Percentiles rank a stretch among this genome's conserved stretches.
These are phyloP conservation scores for Tauraco erythrolophus DNA, from an alignment of 2,113 vertebrate genomes.

Conservation along the genomic window DNA sequence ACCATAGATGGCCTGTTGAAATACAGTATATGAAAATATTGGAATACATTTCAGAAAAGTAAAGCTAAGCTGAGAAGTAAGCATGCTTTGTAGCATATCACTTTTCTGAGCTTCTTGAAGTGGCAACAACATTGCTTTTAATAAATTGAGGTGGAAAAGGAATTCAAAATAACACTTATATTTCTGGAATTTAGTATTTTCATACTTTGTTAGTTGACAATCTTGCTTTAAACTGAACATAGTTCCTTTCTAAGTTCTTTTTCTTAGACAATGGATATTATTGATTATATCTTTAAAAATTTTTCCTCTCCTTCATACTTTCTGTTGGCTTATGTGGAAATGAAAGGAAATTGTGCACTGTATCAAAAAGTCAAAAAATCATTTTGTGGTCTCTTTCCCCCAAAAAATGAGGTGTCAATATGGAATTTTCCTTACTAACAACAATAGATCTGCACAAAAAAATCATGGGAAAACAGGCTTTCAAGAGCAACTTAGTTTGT, in stretches of 20 bases:
- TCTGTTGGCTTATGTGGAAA: not conserved
- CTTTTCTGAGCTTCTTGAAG: not conserved
- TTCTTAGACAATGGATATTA: not conserved
- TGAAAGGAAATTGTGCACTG: not conserved
- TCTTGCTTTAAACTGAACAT: not conserved
- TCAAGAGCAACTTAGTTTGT: not conserved
- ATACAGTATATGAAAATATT: not conserved
- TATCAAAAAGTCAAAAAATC: not conserved
- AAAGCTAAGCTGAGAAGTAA: not conserved
- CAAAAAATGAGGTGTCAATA: not conserved
- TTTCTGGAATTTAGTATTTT: not conserved
- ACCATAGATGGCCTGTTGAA: not conserved
- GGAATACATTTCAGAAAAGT: not conserved
- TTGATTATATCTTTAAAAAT: not conserved
- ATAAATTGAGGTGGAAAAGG: not conserved
- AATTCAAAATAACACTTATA: not conserved
- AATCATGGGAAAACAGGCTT: not conserved
- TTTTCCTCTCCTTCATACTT: not conserved
- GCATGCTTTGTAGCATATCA: not conserved
- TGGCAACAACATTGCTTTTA: not conserved
- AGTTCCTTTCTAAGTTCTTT: not conserved
- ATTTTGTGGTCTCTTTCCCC: not conserved
- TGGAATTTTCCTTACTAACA: not conserved
- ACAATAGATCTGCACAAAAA: not conserved
- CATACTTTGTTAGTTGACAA: not conserved